Conservation (phyloP, 2,113 vertebrate species). For the Pterophyllum scalare region DNA sequence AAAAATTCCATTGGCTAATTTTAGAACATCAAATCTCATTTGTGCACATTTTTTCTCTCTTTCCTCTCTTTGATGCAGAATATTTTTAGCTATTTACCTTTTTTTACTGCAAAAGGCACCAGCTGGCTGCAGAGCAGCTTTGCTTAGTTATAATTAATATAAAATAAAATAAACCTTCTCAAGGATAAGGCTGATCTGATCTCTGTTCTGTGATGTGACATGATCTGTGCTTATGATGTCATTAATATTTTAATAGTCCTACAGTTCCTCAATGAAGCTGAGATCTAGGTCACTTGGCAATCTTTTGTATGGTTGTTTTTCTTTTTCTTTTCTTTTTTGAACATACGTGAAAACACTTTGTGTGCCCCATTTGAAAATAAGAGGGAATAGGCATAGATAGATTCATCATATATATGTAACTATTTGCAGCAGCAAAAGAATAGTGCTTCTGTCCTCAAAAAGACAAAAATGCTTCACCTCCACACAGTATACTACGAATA, state of each 20-base stretch:
- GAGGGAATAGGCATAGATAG: neutral
- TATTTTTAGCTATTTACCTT: too few relatives aligned
- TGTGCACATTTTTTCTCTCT: neutral
- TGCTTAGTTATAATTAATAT: conserved; percentile 41
- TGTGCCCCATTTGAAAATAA: neutral
- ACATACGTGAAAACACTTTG: neutral
- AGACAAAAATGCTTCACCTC: too few relatives aligned
- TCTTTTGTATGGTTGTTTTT: neutral
- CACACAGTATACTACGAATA: too few relatives aligned
- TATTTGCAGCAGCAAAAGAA: neutral
- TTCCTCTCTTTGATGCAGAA: conserved; percentile 28
- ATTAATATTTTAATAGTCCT: neutral
- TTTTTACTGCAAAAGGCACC: neutral
- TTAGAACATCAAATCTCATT: conserved; percentile 38
- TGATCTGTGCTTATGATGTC: neutral
- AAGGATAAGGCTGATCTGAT: neutral
- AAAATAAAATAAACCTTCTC: conserved; percentile 26
- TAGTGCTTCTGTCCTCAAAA: neutral
- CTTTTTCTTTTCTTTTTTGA: neutral
- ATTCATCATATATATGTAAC: neutral
- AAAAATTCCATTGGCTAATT: conserved; percentile 18
- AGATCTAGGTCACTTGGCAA: neutral
- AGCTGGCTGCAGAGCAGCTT: conserved; percentile 22
- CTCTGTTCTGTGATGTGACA: conserved; percentile 11
- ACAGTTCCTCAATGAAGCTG: neutral